Base-by-base conservation (phyloP, 2,888 invertebrate genomes). In the Morpho deidamia region DNA sequence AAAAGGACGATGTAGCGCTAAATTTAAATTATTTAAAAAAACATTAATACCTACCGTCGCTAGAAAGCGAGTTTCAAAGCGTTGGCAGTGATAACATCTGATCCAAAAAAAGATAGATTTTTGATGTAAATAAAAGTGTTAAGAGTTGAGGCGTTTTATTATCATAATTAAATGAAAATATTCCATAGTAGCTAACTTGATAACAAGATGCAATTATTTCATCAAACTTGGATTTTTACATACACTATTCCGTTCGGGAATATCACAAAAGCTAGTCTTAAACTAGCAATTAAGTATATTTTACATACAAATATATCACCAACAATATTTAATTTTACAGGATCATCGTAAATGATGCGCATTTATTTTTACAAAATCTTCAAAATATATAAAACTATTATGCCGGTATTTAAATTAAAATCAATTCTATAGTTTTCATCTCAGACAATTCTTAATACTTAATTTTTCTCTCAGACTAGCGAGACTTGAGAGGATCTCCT, bases 91-190 rank as follows among this genome's bases (percentile, higher is more conserved):
- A 23, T 5, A 23, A 23, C 23, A 23, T 23, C n/a, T n/a, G n/a
- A n/a, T n/a, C n/a, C n/a, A n/a, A n/a, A n/a, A n/a, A n/a, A n/a
- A n/a, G n/a, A n/a, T n/a, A n/a, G n/a, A n/a, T 23, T 23, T 23
- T 23, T 23, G 23, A 5, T 74, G 70, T 73, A 57, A 62, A 55
- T 53, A 55, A 56, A 51, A 44, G 41, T 41, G 46, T 71, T 69
- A 67, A 75, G 76, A 75, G 71, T 74, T 70, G 74, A 77, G 79
- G 78, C 78, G 78, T 76, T 81, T 81, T 77, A 78, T 81, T 82
- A 72, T 76, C 71, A 74, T 71, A 70, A 69, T 71, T 70, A 74
- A 77, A 76, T 74, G 69, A 73, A 76, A 76, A 72, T 76, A 74
- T 71, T 75, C 69, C 68, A 72, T 68, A 68, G 67, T 72, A 67